These are phyloP conservation scores for Sturnus vulgaris DNA, from an alignment of 2,113 vertebrate genomes.

Conservation along the genomic window DNA sequence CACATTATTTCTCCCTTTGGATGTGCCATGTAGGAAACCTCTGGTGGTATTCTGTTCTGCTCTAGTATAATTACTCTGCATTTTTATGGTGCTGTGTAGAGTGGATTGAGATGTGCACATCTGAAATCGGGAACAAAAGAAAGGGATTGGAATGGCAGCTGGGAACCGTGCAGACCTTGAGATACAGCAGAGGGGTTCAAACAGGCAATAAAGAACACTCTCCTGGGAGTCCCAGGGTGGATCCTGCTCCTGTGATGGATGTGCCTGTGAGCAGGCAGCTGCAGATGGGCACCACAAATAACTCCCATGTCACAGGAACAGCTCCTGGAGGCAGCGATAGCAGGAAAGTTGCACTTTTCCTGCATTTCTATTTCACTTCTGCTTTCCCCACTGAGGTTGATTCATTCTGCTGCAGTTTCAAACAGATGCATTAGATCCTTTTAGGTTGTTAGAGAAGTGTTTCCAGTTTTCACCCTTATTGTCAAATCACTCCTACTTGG, in stretches of 20 bases:
- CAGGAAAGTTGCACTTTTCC: not conserved
- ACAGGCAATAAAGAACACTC: not conserved
- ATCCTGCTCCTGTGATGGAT: not conserved
- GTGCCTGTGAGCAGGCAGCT: not conserved
- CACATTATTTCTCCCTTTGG: not conserved
- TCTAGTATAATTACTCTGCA: not conserved
- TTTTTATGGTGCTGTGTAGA: not conserved
- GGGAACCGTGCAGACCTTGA: not conserved
- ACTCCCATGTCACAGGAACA: not conserved
- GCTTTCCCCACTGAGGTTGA: not conserved
- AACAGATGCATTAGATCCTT: not conserved
- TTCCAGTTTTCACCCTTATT: not conserved
- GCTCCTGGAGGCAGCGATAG: fast-evolving
- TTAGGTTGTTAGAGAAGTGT: not conserved
- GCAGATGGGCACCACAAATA: not conserved
- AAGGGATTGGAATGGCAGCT: not conserved
- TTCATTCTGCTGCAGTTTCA: not conserved
- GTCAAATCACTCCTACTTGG: not conserved
- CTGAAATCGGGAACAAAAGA: not conserved
- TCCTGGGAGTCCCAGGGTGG: not conserved
- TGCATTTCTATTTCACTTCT: not conserved
- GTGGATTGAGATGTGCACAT: not conserved
- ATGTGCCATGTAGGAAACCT: not conserved
- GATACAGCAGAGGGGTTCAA: not conserved
- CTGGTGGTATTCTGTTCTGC: not conserved